Evolutionary conservation across 2,797 vertebrate species (phyloP), one percentile per base, ranked within the genome.

Genomic region (Pseudochirops corinnae): DNA sequence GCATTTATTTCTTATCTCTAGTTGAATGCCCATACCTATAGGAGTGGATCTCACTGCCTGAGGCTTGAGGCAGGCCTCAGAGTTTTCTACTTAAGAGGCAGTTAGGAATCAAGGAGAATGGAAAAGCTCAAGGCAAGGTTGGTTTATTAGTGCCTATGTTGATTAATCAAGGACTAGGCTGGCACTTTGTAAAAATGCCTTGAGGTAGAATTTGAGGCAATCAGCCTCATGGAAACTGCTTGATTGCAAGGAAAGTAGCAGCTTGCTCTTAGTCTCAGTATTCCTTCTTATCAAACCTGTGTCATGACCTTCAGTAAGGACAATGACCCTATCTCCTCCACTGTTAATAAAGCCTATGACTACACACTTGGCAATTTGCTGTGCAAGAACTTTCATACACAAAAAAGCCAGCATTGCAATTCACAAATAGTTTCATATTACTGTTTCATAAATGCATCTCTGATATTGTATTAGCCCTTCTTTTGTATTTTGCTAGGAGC

Each of bases 91-190:
- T 91, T 90, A 94, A 96, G 94, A 97, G 97, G 94, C 91, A 95
- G 74, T 33, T 97, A 82, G 29, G 95, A 95, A 92, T 97, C 96
- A 98, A 97, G 90, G 90, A 96, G 57, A 31, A 24, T 16, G 60
- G 95, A 91, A 96, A 94, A 96, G 93, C 93, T 92, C 50, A 0
- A 39, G 95, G 94, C 97, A 94, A 97, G 95, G 56, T 94, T 97
- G 96, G 57, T 95, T 97, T 97, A 97, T 97, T 98, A 97, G 96
- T 97, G 96, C 95, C 95, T 96, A 60, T 91, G 95, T 96, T 98
- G 97, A 97, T 98, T 97, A 97, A 96, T 97, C 96, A 97, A 52
- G 39, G 96, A 96, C 93, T 56, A 57, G 91, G 55, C 58, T 98
- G 95, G 92, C 96, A 97, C 93, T 96, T 92, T 97, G 53, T 74